Conservation (phyloP, 2,888 invertebrate species). For the Campoplex capitator region DNA sequence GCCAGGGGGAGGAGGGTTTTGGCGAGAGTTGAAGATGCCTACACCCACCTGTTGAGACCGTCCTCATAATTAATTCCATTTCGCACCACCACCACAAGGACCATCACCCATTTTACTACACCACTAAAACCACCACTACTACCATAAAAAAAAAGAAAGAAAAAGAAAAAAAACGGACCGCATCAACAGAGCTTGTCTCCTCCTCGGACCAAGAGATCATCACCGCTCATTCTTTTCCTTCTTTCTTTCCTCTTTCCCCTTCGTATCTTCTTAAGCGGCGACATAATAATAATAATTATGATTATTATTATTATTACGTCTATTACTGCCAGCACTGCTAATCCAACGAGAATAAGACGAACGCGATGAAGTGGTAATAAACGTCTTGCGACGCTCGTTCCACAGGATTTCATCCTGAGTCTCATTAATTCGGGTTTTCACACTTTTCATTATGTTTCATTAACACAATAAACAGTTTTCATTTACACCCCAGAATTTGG, state of each 20-base stretch:
- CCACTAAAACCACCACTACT: conserved; percentile 51
- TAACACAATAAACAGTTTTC: not conserved
- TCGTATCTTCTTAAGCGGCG: conserved; percentile 47
- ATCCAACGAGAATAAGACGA: conserved; percentile 51
- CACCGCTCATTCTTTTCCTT: conserved; percentile 31
- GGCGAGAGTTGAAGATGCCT: conserved; percentile 81
- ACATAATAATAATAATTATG: conserved; percentile 21
- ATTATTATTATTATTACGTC: conserved; percentile 48
- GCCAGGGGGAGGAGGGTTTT: conserved; percentile 53
- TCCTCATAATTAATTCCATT: conserved; percentile 84
- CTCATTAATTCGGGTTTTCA: not conserved
- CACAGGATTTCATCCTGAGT: conserved; percentile 9
- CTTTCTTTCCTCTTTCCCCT: conserved; percentile 31
- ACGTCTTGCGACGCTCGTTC: conserved; percentile 43
- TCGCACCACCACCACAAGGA: conserved; percentile 80
- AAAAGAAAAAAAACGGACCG: conserved; percentile 1
- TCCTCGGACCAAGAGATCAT: conserved; percentile 52
- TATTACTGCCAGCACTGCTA: conserved; percentile 55
- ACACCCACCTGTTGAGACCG: conserved; percentile 84
- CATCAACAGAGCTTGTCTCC: conserved; percentile 62
- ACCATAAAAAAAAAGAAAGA: conserved; percentile 15
- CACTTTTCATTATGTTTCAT: not conserved
- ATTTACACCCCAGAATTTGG: not conserved
- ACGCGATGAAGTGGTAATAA: conserved; percentile 52
- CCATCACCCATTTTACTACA: conserved; percentile 67